phyloP scores from a whole-genome alignment of 2,888 invertebrate species.

The Dolichopus griseipennis region DNA sequence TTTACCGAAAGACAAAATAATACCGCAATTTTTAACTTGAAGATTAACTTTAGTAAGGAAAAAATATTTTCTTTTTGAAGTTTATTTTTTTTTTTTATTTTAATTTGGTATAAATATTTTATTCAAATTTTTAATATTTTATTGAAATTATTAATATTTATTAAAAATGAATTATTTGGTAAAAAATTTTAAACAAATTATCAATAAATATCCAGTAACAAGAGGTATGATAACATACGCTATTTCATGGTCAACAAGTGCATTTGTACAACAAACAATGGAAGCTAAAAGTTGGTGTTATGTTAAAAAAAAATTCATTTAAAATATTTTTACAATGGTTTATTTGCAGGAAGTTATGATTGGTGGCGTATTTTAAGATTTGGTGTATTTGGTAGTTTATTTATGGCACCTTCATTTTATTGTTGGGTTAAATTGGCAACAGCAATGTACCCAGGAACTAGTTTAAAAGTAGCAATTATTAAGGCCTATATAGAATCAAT shows the following conservation, averaged over 20 bases:
- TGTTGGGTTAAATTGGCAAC: slow-evolving; percentile 70
- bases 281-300: slow-evolving; percentile 51
- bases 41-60: too few relatives aligned
- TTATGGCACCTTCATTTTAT: slow-evolving; percentile 73
- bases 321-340: not conserved
- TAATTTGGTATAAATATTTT: too few relatives aligned
- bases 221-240: slow-evolving; percentile 63
- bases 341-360: slow-evolving; percentile 29
- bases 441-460: slow-evolving; percentile 64
- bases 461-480: slow-evolving; percentile 58
- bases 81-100: too few relatives aligned
- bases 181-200: slow-evolving; percentile 31
- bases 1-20: too few relatives aligned
- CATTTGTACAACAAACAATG: slow-evolving; percentile 61
- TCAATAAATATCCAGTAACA: slow-evolving; percentile 39
- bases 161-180: slow-evolving; percentile 24
- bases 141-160: too few relatives aligned
- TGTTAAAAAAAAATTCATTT: not conserved
- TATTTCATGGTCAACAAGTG: slow-evolving; percentile 63
- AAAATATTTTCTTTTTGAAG: too few relatives aligned
- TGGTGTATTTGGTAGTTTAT: slow-evolving; percentile 40
- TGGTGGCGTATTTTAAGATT: slow-evolving; percentile 13
- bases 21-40: too few relatives aligned
- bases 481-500: slow-evolving; percentile 70
- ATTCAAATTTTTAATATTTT: too few relatives aligned